Percentiles rank a stretch among this genome's conserved stretches.
Evolutionary conservation across 2,888 invertebrate genomes (phyloP).

Genomic region (Conomelus anceps): DNA sequence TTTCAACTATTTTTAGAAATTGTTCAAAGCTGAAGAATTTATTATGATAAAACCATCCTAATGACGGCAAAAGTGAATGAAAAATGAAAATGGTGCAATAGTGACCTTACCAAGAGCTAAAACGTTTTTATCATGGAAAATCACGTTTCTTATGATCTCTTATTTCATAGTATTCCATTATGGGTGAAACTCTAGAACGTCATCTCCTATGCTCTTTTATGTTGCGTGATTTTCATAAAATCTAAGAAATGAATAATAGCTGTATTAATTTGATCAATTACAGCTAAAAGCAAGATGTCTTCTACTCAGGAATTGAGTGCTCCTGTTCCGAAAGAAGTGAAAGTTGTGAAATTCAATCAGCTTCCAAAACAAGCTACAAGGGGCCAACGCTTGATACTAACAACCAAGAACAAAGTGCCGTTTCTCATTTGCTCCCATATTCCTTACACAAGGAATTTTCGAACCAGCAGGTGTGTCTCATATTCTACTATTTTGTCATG

Average conservation of each 20-base stretch:
- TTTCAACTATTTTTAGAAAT: too few relatives aligned
- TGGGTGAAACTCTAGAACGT: too few relatives aligned
- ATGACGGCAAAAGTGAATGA: too few relatives aligned
- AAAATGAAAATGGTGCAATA: too few relatives aligned
- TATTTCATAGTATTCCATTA: too few relatives aligned
- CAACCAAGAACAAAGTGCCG: conserved; percentile 69
- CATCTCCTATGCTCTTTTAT: too few relatives aligned
- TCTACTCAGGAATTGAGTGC: conserved; percentile 13
- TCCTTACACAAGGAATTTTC: conserved; percentile 44
- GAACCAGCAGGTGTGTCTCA: conserved; percentile 26
- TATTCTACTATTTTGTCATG: neutral
- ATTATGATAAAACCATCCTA: too few relatives aligned
- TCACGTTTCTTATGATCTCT: too few relatives aligned
- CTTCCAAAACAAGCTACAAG: conserved; percentile 60
- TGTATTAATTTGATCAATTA: neutral
- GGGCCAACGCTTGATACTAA: conserved; percentile 76
- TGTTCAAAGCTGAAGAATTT: too few relatives aligned
- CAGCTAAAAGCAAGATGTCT: neutral
- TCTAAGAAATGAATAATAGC: conserved; percentile 39
- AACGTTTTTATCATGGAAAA: too few relatives aligned
- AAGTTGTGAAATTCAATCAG: conserved; percentile 46
- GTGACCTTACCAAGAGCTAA: too few relatives aligned
- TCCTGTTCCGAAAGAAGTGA: conserved; percentile 35
- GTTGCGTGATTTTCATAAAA: too few relatives aligned
- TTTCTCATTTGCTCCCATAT: conserved; percentile 81